Evolutionary conservation across 2,113 vertebrate genomes (phyloP).

Genomic region (Colossoma macropomum): DNA sequence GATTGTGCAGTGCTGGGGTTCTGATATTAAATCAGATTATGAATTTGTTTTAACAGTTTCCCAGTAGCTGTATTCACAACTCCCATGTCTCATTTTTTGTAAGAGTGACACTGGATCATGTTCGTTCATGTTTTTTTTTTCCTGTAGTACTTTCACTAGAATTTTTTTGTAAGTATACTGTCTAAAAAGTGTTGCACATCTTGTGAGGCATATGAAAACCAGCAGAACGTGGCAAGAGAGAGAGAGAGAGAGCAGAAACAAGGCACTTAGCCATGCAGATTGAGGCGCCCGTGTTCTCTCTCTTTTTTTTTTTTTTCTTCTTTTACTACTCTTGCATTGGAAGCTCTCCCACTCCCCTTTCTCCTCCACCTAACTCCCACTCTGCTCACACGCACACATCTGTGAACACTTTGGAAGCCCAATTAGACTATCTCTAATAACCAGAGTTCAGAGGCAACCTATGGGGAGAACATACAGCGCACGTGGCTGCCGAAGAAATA

Average conservation of each 20-base stretch:
- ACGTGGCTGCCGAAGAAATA: slow-evolving; percentile 34
- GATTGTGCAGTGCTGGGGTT: not conserved
- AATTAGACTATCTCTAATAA: slow-evolving; percentile 64
- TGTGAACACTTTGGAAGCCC: slow-evolving; percentile 57
- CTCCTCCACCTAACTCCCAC: slow-evolving; percentile 20
- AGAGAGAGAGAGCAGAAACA: not conserved
- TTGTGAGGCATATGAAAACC: not conserved
- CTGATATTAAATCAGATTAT: not conserved
- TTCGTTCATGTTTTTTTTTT: not conserved
- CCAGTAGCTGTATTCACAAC: not conserved
- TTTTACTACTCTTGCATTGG: slow-evolving; percentile 45
- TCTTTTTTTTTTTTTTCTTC: not conserved
- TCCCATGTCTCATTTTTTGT: not conserved
- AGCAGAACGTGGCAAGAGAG: not conserved
- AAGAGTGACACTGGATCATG: not conserved
- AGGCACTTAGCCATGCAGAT: slow-evolving; percentile 24
- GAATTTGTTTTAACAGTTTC: not conserved
- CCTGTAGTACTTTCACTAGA: not conserved
- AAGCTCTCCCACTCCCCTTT: slow-evolving; percentile 35
- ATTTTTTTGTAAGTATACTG: not conserved
- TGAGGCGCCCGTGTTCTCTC: slow-evolving; percentile 8
- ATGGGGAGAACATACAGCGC: slow-evolving; percentile 36
- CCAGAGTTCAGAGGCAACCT: slow-evolving; percentile 46
- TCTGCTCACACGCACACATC: slow-evolving; percentile 53
- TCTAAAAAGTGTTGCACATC: not conserved